A percentile compares a stretch with the other conserved stretches of the same genome.
These are phyloP conservation scores for Siderastrea radians DNA, from an alignment of 92 coral and sea anemone species.

Conservation along the genomic window DNA sequence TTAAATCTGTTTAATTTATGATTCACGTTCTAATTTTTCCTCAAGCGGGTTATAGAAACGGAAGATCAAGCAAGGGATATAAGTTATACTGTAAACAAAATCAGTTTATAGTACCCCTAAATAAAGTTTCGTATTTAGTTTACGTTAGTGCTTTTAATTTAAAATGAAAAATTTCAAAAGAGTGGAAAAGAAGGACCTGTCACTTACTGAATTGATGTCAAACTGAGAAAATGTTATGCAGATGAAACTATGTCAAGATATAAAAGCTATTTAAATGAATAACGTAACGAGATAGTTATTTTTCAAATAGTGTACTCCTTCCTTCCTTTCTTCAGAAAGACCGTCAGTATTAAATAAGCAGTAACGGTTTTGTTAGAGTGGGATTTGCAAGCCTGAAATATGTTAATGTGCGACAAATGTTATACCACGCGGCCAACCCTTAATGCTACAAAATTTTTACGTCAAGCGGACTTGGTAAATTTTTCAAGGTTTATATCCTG, in stretches of 20 bases:
- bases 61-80: not conserved
- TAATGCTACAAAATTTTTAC: not conserved
- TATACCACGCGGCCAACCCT: not conserved
- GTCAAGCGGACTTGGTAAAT: not conserved
- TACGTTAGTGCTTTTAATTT: not conserved
- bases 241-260: not conserved
- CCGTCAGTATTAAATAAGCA: not conserved
- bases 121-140: not conserved
- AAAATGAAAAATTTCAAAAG: not conserved
- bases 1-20: conserved; percentile 1
- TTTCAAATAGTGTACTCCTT: too few relatives aligned
- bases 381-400: too few relatives aligned
- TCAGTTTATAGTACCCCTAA: not conserved
- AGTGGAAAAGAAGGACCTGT: not conserved
- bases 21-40: conserved; percentile 1
- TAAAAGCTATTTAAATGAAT: not conserved
- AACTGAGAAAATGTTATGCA: not conserved
- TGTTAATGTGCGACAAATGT: not conserved
- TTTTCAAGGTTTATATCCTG: not conserved
- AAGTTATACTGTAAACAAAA: not conserved
- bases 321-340: too few relatives aligned
- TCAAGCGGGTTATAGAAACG: not conserved
- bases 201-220: conserved; percentile 3
- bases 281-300: not conserved
- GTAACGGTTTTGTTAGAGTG: not conserved